Evolutionary conservation across 2,797 vertebrate genomes (phyloP), one percentile per base, ranked within the genome.

Genomic region (Sphaeramia orbicularis): DNA sequence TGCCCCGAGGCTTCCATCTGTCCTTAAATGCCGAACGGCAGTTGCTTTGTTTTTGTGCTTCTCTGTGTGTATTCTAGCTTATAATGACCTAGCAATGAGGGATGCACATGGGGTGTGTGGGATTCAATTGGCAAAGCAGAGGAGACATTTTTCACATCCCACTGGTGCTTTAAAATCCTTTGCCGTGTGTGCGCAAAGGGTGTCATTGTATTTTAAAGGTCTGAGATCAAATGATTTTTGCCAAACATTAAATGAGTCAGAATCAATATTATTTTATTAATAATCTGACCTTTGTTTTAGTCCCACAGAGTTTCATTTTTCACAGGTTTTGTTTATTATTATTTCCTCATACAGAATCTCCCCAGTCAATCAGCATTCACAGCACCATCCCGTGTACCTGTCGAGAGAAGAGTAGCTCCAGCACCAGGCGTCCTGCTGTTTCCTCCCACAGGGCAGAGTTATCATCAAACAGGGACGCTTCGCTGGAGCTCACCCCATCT

Each of bases 401-500:
- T 53, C 55, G 71, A 66, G 64, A 62, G 32, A 6, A 24, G 42
- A 75, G 55, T 58, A 7, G 36, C 8, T 18, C 45, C 12, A 41
- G 48, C 67, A 64, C 27, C 53, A 30, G 69, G 49, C 51, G 2
- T 52, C 82, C 79, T 60, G 76, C 80, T 57, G 85, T 65, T 80
- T 57, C 77, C 72, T 60, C 71, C 83, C 73, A 74, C 61, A 38
- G 69, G 58, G 76, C 38, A 74, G 61, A 70, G 70, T 65, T 70
- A 75, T 85, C 67, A 74, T 75, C 78, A 85, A 71, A 79, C 78
- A 60, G 71, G 21, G 71, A 79, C 7, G 71, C 81, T 66, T 73
- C 76, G 60, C 44, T 79, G 74, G 75, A 81, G 78, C 65, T 70
- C 78, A 57, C 45, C 56, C 51, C 59, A 48, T 66, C 58, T 62